Conservation (phyloP, 1,140 invertebrate genomes). For the Hycleus phaleratus region DNA sequence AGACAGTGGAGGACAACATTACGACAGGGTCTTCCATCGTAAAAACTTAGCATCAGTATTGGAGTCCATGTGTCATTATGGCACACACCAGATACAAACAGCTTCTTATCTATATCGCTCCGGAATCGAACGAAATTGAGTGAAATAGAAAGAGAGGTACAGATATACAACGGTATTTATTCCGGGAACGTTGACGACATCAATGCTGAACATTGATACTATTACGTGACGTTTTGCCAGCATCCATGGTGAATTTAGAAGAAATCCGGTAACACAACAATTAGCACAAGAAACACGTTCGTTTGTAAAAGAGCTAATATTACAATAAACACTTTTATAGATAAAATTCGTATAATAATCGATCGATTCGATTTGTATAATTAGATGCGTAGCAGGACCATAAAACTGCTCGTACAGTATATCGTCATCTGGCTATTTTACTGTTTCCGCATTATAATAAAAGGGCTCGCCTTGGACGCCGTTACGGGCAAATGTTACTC, state of each 20-base stretch:
- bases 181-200: conserved; percentile 17
- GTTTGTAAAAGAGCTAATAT: no score
- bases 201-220: no score
- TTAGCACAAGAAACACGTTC: no score
- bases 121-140: no score
- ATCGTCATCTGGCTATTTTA: conserved; percentile 39
- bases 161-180: conserved; percentile 11
- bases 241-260: no score
- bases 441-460: conserved; percentile 40
- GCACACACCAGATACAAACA: conserved; percentile 28
- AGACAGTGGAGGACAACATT: conserved; percentile 16
- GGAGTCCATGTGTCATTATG: conserved; percentile 26
- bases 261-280: no score
- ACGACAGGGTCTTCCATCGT: conserved; percentile 13
- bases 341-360: no score
- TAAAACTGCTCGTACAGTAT: conserved; percentile 25
- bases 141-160: neutral
- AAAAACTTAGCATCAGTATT: conserved; percentile 23
- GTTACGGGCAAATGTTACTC: conserved; percentile 41
- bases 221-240: no score
- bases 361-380: conserved; percentile 23
- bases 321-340: no score
- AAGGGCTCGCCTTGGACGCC: conserved; percentile 29
- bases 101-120: conserved; percentile 12
- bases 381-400: conserved; percentile 35